Conservation (phyloP, 2,113 vertebrate species). For the Sigmodon hispidus region DNA sequence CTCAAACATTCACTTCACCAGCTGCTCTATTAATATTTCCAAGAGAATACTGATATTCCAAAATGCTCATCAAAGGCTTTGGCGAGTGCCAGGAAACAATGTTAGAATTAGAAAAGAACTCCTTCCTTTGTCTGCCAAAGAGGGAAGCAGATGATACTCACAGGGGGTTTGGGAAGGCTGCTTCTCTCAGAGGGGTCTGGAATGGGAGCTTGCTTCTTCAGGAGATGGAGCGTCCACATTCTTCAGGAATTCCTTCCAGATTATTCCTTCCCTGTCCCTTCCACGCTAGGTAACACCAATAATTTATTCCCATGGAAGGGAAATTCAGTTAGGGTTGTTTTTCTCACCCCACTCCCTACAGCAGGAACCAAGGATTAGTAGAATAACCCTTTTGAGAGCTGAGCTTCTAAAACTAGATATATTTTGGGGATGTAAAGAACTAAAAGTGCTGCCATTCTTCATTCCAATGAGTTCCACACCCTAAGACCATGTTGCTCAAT, state of each 20-base stretch:
- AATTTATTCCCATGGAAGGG: neutral
- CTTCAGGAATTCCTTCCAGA: neutral
- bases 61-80: constrained; percentile 58
- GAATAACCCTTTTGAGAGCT: neutral
- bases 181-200: neutral
- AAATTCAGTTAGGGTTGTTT: neutral
- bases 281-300: neutral
- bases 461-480: neutral
- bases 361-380: neutral
- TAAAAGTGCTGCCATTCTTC: neutral
- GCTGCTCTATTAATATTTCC: constrained; percentile 63
- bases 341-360: neutral
- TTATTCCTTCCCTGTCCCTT: neutral
- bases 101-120: constrained; percentile 53
- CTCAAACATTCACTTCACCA: neutral
- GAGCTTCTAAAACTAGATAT: neutral
- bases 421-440: neutral
- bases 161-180: neutral
- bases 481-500: neutral
- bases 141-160: neutral
- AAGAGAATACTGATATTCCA: constrained; percentile 55
- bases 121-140: constrained; percentile 16
- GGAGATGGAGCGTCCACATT: neutral
- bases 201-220: neutral
- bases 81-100: constrained; percentile 37